Evolutionary conservation across 2,888 invertebrate species (phyloP), one percentile per base, ranked within the genome.

Genomic region (Drosophila greeni): DNA sequence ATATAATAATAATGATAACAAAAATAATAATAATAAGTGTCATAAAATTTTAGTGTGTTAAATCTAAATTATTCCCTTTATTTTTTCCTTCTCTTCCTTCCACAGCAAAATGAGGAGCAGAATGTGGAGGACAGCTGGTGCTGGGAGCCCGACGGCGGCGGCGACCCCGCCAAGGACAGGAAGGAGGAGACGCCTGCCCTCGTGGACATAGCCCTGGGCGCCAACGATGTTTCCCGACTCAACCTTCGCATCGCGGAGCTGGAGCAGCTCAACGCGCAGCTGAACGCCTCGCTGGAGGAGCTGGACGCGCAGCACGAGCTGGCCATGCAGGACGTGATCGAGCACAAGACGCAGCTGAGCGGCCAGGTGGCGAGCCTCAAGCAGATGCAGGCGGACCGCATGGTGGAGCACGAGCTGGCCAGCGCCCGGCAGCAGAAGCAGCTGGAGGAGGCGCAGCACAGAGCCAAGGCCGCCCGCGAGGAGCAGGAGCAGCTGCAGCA

Each of bases 221-320:
- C 24, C 40, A 34, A 51, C 6, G 74, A 77, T 31, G 37, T 72
- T 54, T 31, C 56, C 8, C 72, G 65, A 45, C 89, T 91, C 59
- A 87, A 88, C 14, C 82, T 78, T n/a, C 90, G 91, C 80, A 88
- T 90, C 9, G 88, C 89, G 70, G 85, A 83, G 39, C 84, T 92
- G 57, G 78, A 89, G 18, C 74, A 82, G 24, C 90, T 90, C 77
- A 89, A 91, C 48, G 88, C 82, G 23, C 89, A 91, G 61, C 86
- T 90, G 66, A 91, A 91, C 73, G 87, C 84, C 60, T 90, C 90
- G 68, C 86, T 95, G 55, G 94, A 94, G 75, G 94, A 94, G 83
- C 87, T 95, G 73, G 95, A 95, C 82, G 90, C 87, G 47, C 94
- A 95, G 86, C 94, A 95, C 84, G 92, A 93, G 77, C 89, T 91